Conservation (phyloP, 1,140 invertebrate genomes). For the Calephelis virginiensis region DNA sequence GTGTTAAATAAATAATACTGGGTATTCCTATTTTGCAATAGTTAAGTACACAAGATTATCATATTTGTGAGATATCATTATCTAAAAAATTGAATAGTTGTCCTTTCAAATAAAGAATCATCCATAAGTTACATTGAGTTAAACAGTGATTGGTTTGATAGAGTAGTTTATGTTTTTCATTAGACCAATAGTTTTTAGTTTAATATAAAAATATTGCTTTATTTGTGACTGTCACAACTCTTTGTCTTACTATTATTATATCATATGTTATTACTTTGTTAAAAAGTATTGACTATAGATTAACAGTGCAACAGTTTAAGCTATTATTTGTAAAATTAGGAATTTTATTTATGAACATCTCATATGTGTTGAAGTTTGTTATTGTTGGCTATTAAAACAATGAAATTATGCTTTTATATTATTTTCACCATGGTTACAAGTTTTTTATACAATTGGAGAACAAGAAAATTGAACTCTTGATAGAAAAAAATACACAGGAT, state of each 20-base stretch:
- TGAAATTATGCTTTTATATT: not conserved
- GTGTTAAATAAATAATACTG: too few relatives aligned
- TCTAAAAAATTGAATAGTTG: too few relatives aligned
- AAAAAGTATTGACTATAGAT: not conserved
- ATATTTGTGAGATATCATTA: too few relatives aligned
- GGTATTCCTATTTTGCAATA: too few relatives aligned
- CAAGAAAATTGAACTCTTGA: too few relatives aligned
- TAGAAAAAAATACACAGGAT: too few relatives aligned
- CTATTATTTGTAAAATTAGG: too few relatives aligned
- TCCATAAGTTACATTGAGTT: too few relatives aligned
- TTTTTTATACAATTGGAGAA: too few relatives aligned
- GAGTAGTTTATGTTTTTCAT: not conserved
- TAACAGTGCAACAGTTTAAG: not conserved
- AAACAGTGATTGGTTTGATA: not conserved
- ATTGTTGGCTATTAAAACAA: conserved; percentile 5
- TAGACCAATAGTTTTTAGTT: not conserved
- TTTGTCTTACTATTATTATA: not conserved
- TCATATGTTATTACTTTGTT: not conserved
- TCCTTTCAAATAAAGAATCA: too few relatives aligned
- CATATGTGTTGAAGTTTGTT: conserved; percentile 1
- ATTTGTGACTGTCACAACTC: not conserved
- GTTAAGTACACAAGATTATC: too few relatives aligned
- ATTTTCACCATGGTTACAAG: too few relatives aligned
- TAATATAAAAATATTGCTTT: not conserved
- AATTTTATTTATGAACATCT: not conserved